Conservation (phyloP, 2,113 vertebrate genomes). For the Prunella himalayana region DNA sequence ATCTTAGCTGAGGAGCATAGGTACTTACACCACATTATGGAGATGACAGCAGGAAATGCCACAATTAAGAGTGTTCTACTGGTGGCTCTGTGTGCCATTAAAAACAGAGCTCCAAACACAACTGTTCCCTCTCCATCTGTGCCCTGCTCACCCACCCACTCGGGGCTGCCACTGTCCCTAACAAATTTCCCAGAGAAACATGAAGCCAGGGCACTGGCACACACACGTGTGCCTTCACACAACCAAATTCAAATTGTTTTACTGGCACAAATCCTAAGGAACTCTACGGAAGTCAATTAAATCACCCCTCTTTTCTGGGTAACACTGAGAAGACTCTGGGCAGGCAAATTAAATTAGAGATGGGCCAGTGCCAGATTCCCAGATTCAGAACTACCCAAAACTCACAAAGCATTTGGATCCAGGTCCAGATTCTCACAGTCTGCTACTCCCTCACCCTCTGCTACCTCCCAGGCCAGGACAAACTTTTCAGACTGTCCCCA, state of each 20-base stretch:
- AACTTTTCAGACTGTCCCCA: background rate
- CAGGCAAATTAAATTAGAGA: conserved; percentile 43
- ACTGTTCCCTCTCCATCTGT: background rate
- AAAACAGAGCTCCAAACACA: background rate
- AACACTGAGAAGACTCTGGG: background rate
- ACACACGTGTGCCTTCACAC: background rate
- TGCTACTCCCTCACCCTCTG: background rate
- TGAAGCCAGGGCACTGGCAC: background rate
- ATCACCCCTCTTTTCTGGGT: background rate
- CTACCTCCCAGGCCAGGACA: background rate
- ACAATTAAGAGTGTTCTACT: background rate
- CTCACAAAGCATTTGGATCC: background rate
- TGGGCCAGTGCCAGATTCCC: conserved; percentile 30
- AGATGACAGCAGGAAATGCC: background rate
- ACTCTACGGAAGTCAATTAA: background rate
- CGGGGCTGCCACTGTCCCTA: background rate
- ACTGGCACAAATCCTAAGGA: background rate
- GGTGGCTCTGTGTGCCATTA: background rate
- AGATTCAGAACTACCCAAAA: background rate
- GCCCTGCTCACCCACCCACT: background rate
- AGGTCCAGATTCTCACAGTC: conserved; percentile 31
- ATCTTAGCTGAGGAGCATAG: background rate
- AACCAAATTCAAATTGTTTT: background rate
- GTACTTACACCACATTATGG: conserved; percentile 3
- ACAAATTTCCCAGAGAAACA: background rate